phyloP scores from a whole-genome alignment of 2,113 vertebrate species.

The Solea senegalensis region DNA sequence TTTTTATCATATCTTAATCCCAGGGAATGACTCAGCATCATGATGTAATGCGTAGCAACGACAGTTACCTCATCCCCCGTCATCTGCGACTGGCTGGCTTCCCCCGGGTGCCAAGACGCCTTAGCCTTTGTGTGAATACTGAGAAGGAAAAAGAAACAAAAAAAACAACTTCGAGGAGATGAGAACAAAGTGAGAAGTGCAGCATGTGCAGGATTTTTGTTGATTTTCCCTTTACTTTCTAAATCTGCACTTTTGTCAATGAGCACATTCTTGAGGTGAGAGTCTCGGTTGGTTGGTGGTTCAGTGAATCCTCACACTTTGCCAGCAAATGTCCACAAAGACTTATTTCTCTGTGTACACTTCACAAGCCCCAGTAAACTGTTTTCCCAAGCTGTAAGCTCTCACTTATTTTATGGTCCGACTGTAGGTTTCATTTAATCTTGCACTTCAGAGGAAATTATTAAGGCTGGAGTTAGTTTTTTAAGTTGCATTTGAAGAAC shows the following conservation, averaged over 20 bases:
- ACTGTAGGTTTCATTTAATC: not conserved
- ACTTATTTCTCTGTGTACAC: conserved; percentile 25
- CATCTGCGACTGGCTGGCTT: conserved; percentile 52
- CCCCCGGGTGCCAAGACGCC: conserved; percentile 54
- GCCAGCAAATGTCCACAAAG: conserved; percentile 29
- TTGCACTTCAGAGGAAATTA: not conserved
- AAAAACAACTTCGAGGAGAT: conserved; percentile 29
- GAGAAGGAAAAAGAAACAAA: conserved; percentile 2
- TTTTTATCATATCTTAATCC: conserved; percentile 51
- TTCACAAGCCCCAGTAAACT: not conserved
- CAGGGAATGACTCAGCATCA: conserved; percentile 71
- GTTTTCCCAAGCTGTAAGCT: conserved; percentile 5
- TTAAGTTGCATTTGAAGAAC: no score
- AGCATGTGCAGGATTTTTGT: conserved; percentile 39
- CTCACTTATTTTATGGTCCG: not conserved
- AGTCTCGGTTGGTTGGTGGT: conserved; percentile 16
- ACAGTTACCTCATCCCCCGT: conserved; percentile 61
- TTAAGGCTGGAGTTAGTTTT: no score
- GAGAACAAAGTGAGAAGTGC: conserved; percentile 43
- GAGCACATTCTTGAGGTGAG: conserved; percentile 46
- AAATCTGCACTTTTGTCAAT: conserved; percentile 49
- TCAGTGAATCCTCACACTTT: conserved; percentile 10
- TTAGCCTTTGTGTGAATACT: conserved; percentile 46
- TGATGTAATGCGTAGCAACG: conserved; percentile 78
- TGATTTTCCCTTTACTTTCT: conserved; percentile 57